Evolutionary conservation across 2,797 vertebrate genomes (phyloP), one percentile per base, ranked within the genome.

Genomic region (Helostoma temminkii): DNA sequence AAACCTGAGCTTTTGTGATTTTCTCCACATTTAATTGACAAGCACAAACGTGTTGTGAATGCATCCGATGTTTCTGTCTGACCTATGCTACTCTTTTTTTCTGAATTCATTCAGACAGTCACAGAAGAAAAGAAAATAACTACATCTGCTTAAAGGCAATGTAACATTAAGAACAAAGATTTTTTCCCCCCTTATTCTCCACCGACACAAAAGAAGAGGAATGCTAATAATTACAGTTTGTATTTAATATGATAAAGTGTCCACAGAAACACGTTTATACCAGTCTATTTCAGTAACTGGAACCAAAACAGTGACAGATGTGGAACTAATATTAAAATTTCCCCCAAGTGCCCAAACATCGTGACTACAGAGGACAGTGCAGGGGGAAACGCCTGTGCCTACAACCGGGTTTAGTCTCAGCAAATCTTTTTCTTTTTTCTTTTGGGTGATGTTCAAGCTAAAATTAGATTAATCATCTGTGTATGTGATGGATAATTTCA

Each of bases 251-350:
- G 59, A 64, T 56, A 24, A 60, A 67, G 18, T 52, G 22, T 58
- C 24, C 21, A 30, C 42, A 34, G 41, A 48, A 59, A 54, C 19
- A 9, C 14, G 2, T 8, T 9, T 54, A 64, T 10, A 12, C 21
- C 11, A 70, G 4, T 34, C 24, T n/a, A 52, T 64, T 78, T 60
- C 37, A 12, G 59, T 37, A 36, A 56, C 57, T 64, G 49, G 41
- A 77, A 78, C 26, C 54, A 71, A 68, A 85, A 56, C 76, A 74
- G 21, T 49, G 75, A 69, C 83, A 78, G 76, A 83, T 80, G 53
- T 76, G 59, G 54, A 76, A 76, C 71, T 57, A 76, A 86, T 81
- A 73, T 55, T 58, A 64, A 80, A 78, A 70, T 28, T 36, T 49
- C 34, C 64, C 61, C 39, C 1, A 42, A 63, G 56, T 18, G 10